These are phyloP conservation scores for Catalaphyllia jardinei DNA, from an alignment of 64 coral and sea anemone genomes.

Conservation along the genomic window DNA sequence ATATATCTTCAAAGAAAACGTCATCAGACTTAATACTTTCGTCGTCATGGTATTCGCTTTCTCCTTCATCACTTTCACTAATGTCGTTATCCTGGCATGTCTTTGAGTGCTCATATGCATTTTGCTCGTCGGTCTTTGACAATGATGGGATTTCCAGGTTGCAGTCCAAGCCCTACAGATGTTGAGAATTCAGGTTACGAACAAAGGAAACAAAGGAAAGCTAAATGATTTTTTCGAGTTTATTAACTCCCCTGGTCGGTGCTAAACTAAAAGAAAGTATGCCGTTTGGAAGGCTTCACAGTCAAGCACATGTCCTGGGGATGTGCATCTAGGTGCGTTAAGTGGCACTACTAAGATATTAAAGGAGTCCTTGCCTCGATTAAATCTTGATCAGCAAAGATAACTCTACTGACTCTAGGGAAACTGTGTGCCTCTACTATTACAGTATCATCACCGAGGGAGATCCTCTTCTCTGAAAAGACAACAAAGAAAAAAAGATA, in stretches of 20 bases:
- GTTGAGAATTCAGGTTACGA: background rate
- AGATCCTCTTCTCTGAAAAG: background rate
- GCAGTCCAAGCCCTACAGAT: background rate
- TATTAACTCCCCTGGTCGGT: too few relatives aligned
- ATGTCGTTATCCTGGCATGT: background rate
- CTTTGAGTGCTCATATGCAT: background rate
- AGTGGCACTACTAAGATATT: too few relatives aligned
- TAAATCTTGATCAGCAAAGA: background rate
- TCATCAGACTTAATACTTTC: background rate
- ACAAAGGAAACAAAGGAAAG: too few relatives aligned
- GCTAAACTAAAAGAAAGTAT: too few relatives aligned
- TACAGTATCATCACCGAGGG: background rate
- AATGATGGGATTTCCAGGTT: background rate
- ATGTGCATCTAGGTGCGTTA: too few relatives aligned
- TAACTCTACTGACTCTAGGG: background rate
- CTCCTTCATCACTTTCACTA: background rate
- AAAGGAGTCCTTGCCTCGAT: background rate
- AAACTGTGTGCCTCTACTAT: background rate
- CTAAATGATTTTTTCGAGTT: too few relatives aligned
- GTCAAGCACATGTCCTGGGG: too few relatives aligned
- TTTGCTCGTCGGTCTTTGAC: background rate
- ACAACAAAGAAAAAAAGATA: background rate
- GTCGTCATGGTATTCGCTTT: background rate
- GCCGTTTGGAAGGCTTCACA: too few relatives aligned
- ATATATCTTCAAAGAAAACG: constrained; percentile 33